A percentile compares a stretch with the other conserved stretches of the same genome.
Evolutionary conservation across 2,888 invertebrate genomes (phyloP).

Genomic region (Beris chalybata): DNA sequence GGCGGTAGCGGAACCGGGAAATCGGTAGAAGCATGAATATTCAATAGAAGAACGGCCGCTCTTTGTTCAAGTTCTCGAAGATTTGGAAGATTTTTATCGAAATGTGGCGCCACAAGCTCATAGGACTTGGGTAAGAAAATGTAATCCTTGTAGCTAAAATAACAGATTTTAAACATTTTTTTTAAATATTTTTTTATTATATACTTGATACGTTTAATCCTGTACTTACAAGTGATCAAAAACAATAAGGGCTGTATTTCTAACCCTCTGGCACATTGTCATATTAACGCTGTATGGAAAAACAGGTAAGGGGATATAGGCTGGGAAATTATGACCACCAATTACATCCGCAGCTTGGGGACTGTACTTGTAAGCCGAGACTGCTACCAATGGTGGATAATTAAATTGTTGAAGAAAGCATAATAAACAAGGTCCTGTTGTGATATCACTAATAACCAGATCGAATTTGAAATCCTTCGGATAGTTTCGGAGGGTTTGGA

Average conservation of each 20-base stretch:
- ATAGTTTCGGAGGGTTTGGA: slow-evolving; percentile 44
- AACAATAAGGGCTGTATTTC: not conserved
- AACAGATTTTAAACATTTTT: slow-evolving; percentile 41
- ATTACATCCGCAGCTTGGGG: slow-evolving; percentile 35
- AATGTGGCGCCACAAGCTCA: slow-evolving; percentile 37
- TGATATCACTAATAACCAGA: slow-evolving; percentile 46
- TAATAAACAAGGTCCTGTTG: slow-evolving; percentile 43
- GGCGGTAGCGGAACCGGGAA: slow-evolving; percentile 49
- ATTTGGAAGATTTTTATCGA: slow-evolving; percentile 40
- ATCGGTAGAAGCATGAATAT: slow-evolving; percentile 49
- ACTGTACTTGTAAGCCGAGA: slow-evolving; percentile 41
- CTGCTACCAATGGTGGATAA: slow-evolving; percentile 44
- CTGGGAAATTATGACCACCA: slow-evolving; percentile 41
- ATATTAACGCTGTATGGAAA: not conserved
- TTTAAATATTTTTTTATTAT: slow-evolving; percentile 31
- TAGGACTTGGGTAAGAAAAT: slow-evolving; percentile 41
- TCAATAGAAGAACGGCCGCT: slow-evolving; percentile 47
- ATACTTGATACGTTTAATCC: not conserved
- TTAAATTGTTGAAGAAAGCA: slow-evolving; percentile 47
- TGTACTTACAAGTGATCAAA: slow-evolving; percentile 6
- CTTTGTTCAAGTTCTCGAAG: slow-evolving; percentile 41
- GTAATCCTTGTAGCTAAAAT: slow-evolving; percentile 42
- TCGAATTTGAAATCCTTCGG: slow-evolving; percentile 47
- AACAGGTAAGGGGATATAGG: slow-evolving; percentile 40
- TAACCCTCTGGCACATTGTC: not conserved